Conservation (phyloP, 2,888 invertebrate genomes). For the Esperia sulphurella region DNA sequence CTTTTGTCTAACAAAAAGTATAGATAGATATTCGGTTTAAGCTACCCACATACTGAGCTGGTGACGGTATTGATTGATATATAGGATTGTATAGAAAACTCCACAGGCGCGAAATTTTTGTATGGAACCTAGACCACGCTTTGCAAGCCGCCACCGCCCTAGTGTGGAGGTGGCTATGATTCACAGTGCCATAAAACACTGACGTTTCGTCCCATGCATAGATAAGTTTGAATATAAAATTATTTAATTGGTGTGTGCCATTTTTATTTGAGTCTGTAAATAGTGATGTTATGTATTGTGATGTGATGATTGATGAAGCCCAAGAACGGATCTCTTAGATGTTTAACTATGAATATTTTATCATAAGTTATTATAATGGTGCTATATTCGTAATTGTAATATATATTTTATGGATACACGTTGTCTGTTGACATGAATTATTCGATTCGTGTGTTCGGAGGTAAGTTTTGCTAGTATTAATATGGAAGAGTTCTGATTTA, state of each 20-base stretch:
- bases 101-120: no score
- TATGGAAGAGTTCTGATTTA: not conserved
- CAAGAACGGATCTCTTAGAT: constrained; percentile 22
- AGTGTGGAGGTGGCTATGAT: no score
- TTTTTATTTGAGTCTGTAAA: not conserved
- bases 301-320: constrained; percentile 15
- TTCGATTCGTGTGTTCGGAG: not conserved
- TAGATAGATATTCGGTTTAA: no score
- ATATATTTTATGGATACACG: constrained; percentile 2
- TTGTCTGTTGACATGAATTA: not conserved
- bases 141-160: no score
- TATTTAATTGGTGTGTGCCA: not conserved
- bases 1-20: no score
- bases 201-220: no score
- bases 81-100: no score
- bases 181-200: no score
- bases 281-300: not conserved
- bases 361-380: constrained; percentile 22
- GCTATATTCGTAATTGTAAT: constrained; percentile 17
- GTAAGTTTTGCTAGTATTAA: not conserved
- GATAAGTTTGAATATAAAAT: no score
- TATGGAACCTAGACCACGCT: no score
- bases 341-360: constrained; percentile 17
- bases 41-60: no score
- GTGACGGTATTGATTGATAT: no score